Evolutionary conservation across 2,888 invertebrate genomes (phyloP).

Genomic region (Ichneumon xanthorius): DNA sequence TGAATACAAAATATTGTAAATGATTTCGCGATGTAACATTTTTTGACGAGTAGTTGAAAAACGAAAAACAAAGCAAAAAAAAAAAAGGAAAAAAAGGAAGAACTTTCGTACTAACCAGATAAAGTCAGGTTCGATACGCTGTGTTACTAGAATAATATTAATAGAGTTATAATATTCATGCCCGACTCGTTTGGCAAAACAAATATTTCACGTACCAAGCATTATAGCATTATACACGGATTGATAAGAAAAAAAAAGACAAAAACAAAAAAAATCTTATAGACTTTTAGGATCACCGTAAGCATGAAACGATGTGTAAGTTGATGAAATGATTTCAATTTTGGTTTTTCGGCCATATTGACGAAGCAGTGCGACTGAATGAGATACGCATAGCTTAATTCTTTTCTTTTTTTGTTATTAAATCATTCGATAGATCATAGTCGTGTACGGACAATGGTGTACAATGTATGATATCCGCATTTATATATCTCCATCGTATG

Average conservation of each 20-base stretch:
- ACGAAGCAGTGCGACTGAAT: constrained; percentile 44
- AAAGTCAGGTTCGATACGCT: constrained; percentile 35
- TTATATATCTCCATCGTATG: constrained; percentile 65
- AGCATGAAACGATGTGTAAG: constrained; percentile 39
- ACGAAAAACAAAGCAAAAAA: background rate
- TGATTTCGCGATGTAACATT: constrained; percentile 48
- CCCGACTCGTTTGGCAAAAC: constrained; percentile 13
- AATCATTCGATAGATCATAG: constrained; percentile 59
- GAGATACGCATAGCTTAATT: constrained; percentile 37
- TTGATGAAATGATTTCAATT: constrained; percentile 17
- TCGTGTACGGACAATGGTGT: constrained; percentile 62
- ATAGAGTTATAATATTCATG: constrained; percentile 26
- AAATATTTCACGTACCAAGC: constrained; percentile 21
- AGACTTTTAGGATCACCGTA: constrained; percentile 29
- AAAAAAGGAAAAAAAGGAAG: background rate
- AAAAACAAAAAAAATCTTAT: constrained; percentile 8
- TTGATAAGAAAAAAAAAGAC: background rate
- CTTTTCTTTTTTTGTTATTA: constrained; percentile 38
- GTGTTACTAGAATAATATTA: constrained; percentile 36
- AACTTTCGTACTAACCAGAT: constrained; percentile 21
- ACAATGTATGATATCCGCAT: constrained; percentile 66
- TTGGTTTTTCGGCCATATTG: constrained; percentile 13
- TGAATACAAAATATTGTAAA: constrained; percentile 48
- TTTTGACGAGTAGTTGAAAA: constrained; percentile 21
- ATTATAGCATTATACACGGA: constrained; percentile 23